A percentile compares a stretch with the other conserved stretches of the same genome.
Conservation (phyloP, 1,140 invertebrate genomes). For the Drosophila gunungcola region DNA sequence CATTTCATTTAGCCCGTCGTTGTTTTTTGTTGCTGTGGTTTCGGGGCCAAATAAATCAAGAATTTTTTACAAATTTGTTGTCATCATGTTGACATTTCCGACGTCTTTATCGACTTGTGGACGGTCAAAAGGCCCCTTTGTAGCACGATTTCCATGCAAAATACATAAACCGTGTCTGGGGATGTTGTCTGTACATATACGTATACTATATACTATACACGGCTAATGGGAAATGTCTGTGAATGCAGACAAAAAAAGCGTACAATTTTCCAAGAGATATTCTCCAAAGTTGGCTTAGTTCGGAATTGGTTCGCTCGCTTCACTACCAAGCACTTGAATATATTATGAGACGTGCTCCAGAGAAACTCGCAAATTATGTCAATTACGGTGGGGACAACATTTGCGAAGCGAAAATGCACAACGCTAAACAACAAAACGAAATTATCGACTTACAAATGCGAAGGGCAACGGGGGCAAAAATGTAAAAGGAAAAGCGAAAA, state of each 20-base stretch:
- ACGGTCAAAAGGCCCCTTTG: conserved; percentile 41
- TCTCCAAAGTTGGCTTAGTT: conserved; percentile 31
- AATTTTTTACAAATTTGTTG: conserved; percentile 83
- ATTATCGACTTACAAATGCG: conserved; percentile 55
- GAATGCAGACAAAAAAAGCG: conserved; percentile 44
- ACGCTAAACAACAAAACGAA: conserved; percentile 38
- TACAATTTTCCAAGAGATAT: conserved; percentile 15
- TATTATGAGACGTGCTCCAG: conserved; percentile 42
- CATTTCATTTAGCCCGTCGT: conserved; percentile 64
- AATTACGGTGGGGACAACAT: conserved; percentile 44
- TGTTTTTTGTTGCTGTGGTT: conserved; percentile 55
- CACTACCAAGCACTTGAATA: conserved; percentile 28
- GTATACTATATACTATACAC: background rate
- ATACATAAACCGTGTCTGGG: conserved; percentile 47
- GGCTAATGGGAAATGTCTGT: conserved; percentile 58
- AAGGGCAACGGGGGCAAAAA: conserved; percentile 5
- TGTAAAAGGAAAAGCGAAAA: conserved; percentile 4
- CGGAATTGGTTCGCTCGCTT: conserved; percentile 33
- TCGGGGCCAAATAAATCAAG: conserved; percentile 74
- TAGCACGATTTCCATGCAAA: conserved; percentile 47
- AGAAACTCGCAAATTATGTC: conserved; percentile 53
- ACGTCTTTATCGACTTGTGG: conserved; percentile 75
- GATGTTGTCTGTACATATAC: conserved; percentile 1
- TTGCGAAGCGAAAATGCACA: conserved; percentile 52
- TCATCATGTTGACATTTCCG: conserved; percentile 83